phyloP scores from a whole-genome alignment of 2,888 invertebrate genomes.

The Aricia artaxerxes region DNA sequence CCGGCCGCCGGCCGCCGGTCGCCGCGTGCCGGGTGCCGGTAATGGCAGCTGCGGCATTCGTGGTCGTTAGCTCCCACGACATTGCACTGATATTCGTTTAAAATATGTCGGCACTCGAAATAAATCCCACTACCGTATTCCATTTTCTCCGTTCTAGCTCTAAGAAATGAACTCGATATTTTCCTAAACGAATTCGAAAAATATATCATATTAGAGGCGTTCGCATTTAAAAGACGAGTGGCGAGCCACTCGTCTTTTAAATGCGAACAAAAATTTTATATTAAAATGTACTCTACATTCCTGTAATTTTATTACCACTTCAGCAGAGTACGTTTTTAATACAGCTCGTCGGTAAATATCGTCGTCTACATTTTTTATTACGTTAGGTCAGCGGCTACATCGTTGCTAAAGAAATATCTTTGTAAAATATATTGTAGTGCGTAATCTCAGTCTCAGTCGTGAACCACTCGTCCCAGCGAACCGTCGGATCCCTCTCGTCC shows the following conservation, averaged over 20 bases:
- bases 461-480: neutral
- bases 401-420: neutral
- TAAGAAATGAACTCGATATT: neutral
- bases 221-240: neutral
- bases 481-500: neutral
- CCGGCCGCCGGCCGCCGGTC: neutral
- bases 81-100: neutral
- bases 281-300: constrained; percentile 2
- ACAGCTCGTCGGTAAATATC: neutral
- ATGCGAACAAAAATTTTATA: neutral
- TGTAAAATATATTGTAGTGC: neutral
- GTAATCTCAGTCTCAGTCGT: neutral
- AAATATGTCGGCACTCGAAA: neutral
- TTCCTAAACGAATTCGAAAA: neutral
- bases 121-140: neutral
- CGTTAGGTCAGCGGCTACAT: neutral
- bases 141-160: neutral
- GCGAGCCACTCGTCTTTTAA: neutral
- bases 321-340: neutral
- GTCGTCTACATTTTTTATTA: neutral
- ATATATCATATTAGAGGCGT: neutral
- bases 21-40: neutral
- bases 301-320: constrained; percentile 12
- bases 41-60: neutral
- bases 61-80: neutral